These are phyloP conservation scores for Bombus ignitus DNA, from an alignment of 1,140 invertebrate species.

Conservation along the genomic window DNA sequence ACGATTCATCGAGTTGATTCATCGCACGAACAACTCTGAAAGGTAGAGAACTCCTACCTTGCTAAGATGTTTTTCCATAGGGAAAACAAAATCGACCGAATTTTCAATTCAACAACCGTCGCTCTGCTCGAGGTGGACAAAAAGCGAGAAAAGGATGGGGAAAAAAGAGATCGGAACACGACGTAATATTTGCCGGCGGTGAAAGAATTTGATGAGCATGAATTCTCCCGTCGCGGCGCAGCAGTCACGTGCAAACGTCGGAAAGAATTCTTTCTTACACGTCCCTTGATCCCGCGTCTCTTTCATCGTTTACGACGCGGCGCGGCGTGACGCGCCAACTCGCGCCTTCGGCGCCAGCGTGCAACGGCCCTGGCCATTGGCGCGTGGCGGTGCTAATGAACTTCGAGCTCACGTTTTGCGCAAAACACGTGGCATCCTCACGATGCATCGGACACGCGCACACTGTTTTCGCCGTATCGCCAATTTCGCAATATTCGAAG, in stretches of 20 bases:
- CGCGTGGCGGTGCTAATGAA: slow-evolving; percentile 68
- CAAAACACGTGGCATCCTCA: slow-evolving; percentile 50
- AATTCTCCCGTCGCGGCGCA: slow-evolving; percentile 14
- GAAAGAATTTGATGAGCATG: slow-evolving; percentile 52
- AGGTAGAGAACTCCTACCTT: neutral
- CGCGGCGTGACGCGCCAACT: neutral
- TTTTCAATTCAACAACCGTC: neutral
- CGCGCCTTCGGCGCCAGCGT: slow-evolving; percentile 44
- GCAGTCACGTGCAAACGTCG: slow-evolving; percentile 8
- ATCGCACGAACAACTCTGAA: neutral
- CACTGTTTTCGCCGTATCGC: too few species aligned
- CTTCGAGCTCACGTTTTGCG: slow-evolving; percentile 54
- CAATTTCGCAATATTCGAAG: neutral
- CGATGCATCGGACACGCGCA: slow-evolving; percentile 14
- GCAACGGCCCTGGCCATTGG: slow-evolving; percentile 60
- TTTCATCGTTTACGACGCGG: neutral
- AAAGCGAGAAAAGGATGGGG: neutral
- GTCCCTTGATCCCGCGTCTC: neutral
- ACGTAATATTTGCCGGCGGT: slow-evolving; percentile 24
- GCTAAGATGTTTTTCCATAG: neutral
- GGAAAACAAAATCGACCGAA: neutral
- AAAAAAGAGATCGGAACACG: neutral
- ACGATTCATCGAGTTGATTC: neutral
- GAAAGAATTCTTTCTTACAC: slow-evolving; percentile 49
- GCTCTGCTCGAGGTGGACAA: neutral